phyloP scores from a whole-genome alignment of 2,113 vertebrate species.

The Scopus umbretta region DNA sequence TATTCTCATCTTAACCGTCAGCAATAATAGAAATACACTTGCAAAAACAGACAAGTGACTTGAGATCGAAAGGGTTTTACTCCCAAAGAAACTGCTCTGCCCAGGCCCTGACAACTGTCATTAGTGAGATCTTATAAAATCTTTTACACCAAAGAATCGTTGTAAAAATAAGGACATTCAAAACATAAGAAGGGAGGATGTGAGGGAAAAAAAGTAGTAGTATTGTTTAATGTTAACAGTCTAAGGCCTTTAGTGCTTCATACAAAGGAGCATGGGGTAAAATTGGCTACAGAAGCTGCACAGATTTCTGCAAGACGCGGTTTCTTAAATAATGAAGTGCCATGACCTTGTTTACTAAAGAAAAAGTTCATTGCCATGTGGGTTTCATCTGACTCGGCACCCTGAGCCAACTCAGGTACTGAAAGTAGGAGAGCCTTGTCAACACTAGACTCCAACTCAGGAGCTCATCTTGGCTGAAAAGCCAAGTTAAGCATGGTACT shows the following conservation, averaged over 20 bases:
- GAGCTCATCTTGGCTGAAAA: background rate
- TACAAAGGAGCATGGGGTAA: background rate
- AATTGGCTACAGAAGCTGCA: background rate
- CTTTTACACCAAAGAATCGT: background rate
- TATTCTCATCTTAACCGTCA: background rate
- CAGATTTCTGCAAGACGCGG: background rate
- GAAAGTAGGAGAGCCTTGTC: background rate
- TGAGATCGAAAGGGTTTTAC: background rate
- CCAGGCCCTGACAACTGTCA: background rate
- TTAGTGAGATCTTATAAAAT: background rate
- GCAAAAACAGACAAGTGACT: background rate
- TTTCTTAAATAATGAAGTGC: background rate
- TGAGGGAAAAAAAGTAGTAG: fast-evolving
- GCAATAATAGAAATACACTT: background rate
- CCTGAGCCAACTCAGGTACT: background rate
- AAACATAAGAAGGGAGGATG: background rate
- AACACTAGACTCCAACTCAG: background rate
- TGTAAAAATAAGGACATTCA: background rate
- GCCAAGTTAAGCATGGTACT: background rate
- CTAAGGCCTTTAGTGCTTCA: background rate
- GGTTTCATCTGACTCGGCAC: background rate
- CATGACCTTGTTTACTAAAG: background rate
- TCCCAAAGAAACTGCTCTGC: background rate
- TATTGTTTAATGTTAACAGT: background rate
- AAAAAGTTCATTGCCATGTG: background rate